Evolutionary conservation across 1,140 invertebrate genomes (phyloP), one percentile per base, ranked within the genome.

Genomic region (Nephila pilipes): DNA sequence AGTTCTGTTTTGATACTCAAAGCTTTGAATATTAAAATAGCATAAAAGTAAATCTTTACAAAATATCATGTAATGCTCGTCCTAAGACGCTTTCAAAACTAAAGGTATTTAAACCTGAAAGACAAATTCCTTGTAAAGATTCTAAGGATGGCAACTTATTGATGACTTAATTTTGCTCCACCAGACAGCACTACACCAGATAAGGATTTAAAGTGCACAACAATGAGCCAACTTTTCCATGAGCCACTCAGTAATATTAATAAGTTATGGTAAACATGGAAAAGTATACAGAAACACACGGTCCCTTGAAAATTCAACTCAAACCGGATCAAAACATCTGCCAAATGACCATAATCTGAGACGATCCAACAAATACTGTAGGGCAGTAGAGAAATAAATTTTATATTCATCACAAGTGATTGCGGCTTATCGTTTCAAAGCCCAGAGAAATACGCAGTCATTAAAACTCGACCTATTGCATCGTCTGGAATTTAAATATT

Each of bases 391-490:
- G 55, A 83, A 91, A 83, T 91, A 83, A 91, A 91, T 91, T 91
- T 91, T 91, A 83, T 91, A 91, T 91, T 91, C 89, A 91, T 88
- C 87, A 75, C 87, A 88, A 88, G 87, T 88, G 87, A 88, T 91
- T 91, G 89, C 89, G 89, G 89, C 89, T 91, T 83, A 91, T 83
- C 89, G 89, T 79, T 83, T 57, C 38, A 83, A 83, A 83, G 89
- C 79, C 89, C 36, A 60, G 75, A 83, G 89, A 91, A 91, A 91
- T 91, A 91, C 80, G 80, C 32, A 63, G 29, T 91, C 89, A 91
- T 91, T 91, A 91, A 91, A 91, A 83, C 57, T 83, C 79, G 89
- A 46, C 60, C 69, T 75, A 32, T 29, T 36, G 69, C 32, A 75
- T 55, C 25, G 81, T 29, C 25, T 57, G 20, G 87, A 91, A 91